A percentile compares a stretch with the other conserved stretches of the same genome.
These are phyloP conservation scores for Selenia dentaria DNA, from an alignment of 2,888 invertebrate species.

Conservation along the genomic window DNA sequence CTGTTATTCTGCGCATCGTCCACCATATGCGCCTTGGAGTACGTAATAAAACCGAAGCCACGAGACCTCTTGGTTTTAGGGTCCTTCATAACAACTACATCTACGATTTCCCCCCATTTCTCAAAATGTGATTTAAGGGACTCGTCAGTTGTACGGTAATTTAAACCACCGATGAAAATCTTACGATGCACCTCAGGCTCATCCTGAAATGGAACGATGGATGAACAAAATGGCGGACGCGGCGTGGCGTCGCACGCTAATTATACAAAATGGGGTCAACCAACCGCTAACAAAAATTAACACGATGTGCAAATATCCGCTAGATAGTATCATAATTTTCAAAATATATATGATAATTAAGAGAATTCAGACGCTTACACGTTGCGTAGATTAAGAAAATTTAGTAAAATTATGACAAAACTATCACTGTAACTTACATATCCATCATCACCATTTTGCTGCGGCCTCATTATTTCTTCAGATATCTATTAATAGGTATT, in stretches of 20 bases:
- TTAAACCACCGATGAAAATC: conserved; percentile 97
- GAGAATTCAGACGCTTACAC: too few relatives aligned
- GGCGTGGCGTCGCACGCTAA: conserved; percentile 33
- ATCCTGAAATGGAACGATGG: conserved; percentile 74
- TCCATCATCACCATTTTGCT: conserved; percentile 78
- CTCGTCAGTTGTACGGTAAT: conserved; percentile 97
- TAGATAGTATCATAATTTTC: neutral
- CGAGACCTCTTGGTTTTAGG: conserved; percentile 97
- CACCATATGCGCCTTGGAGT: conserved; percentile 96
- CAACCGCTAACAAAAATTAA: too few relatives aligned
- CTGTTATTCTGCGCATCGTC: conserved; percentile 96
- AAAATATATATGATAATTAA: too few relatives aligned
- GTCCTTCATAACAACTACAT: conserved; percentile 98
- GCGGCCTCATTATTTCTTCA: conserved; percentile 66
- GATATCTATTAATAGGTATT: too few relatives aligned
- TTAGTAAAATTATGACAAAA: too few relatives aligned
- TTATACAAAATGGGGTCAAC: conserved; percentile 5
- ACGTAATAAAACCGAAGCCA: conserved; percentile 99
- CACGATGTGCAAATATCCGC: too few relatives aligned
- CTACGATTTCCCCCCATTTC: conserved; percentile 98
- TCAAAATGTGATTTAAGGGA: conserved; percentile 97
- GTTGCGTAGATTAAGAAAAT: too few relatives aligned
- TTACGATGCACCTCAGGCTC: conserved; percentile 95
- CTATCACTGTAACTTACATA: conserved; percentile 62
- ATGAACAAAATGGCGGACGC: conserved; percentile 82